Evolutionary conservation across 1,140 invertebrate genomes (phyloP).

Genomic region (Halictus rubicundus): DNA sequence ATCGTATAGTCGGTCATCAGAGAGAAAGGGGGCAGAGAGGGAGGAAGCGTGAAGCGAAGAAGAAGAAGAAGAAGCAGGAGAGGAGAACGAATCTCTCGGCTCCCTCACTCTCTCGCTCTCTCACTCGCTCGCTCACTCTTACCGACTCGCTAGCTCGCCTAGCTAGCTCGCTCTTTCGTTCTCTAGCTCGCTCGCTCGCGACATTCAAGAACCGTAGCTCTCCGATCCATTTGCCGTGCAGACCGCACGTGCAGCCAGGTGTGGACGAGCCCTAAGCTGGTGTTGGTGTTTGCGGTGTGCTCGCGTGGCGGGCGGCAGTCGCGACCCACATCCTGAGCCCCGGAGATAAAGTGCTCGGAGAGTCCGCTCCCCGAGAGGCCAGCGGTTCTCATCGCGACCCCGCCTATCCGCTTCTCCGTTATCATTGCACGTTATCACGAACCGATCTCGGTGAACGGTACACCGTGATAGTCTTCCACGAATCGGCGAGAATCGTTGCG

Average conservation of each 20-base stretch:
- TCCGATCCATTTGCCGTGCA: constrained; percentile 20
- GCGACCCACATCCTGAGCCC: constrained; percentile 75
- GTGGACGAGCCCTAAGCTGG: constrained; percentile 66
- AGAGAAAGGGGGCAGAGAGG: neutral
- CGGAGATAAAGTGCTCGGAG: constrained; percentile 71
- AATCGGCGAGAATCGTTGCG: neutral
- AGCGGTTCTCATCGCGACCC: constrained; percentile 74
- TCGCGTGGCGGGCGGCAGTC: constrained; percentile 75
- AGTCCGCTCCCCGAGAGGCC: constrained; percentile 65
- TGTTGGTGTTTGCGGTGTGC: constrained; percentile 50
- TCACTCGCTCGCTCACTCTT: too few species aligned
- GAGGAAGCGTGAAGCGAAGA: neutral
- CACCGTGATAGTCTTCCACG: neutral
- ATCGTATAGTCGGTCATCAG: neutral
- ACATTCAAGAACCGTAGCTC: neutral
- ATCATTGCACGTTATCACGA: constrained; percentile 19
- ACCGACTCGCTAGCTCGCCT: too few species aligned
- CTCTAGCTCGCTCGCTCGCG: too few species aligned
- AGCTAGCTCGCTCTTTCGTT: too few species aligned
- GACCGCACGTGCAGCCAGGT: constrained; percentile 51
- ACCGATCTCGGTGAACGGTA: neutral
- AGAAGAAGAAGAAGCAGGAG: neutral
- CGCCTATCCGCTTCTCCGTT: constrained; percentile 56
- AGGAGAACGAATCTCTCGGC: neutral
- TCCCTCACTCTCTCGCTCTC: neutral